A percentile compares a stretch with the other conserved stretches of the same genome.
Evolutionary conservation across 2,113 vertebrate species (phyloP).

Genomic region (Cynopterus brachyotis): DNA sequence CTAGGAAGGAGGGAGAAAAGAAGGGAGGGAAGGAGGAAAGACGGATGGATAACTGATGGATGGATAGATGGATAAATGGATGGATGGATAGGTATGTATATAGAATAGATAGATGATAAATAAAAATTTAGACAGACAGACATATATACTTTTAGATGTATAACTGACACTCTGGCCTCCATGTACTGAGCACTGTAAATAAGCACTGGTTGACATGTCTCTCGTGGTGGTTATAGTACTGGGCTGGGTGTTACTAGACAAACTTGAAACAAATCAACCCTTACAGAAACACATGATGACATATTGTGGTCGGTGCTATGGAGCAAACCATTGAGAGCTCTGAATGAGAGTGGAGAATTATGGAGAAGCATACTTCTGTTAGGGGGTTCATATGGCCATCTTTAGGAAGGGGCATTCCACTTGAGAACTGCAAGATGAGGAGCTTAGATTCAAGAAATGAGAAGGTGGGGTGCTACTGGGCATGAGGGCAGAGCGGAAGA

Average conservation of each 20-base stretch:
- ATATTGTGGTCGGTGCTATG: too few species aligned
- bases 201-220: too few species aligned
- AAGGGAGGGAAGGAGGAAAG: too few species aligned
- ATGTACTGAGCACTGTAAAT: background rate
- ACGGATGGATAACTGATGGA: too few species aligned
- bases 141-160: background rate
- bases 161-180: background rate
- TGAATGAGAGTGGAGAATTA: too few species aligned
- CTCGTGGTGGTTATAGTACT: background rate
- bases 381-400: background rate
- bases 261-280: background rate
- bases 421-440: background rate
- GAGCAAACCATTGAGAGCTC: too few species aligned
- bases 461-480: background rate
- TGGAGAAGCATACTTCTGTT: too few species aligned
- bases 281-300: accelerated
- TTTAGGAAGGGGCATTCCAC: background rate
- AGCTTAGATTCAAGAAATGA: background rate
- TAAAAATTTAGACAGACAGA: background rate
- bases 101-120: background rate
- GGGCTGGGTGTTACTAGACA: background rate
- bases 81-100: background rate
- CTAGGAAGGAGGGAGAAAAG: too few species aligned
- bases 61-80: background rate
- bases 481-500: background rate